Evolutionary conservation across 2,888 invertebrate genomes (phyloP).

Genomic region (Poecilus cupreus): DNA sequence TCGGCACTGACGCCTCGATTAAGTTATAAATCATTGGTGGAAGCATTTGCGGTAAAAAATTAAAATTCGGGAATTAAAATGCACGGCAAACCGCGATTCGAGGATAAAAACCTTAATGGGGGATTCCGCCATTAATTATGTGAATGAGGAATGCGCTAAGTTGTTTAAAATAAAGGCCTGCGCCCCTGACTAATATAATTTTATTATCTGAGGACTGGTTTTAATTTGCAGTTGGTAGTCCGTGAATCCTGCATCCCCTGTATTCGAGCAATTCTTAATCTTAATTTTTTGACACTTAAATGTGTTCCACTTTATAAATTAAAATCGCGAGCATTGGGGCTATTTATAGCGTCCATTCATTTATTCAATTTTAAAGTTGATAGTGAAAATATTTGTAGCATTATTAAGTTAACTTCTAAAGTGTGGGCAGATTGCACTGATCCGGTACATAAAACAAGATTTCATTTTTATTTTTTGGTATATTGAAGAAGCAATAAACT

Average conservation of each 20-base stretch:
- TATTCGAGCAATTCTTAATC: not conserved
- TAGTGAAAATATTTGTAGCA: too few species aligned
- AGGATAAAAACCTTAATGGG: constrained; percentile 34
- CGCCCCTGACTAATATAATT: constrained; percentile 47
- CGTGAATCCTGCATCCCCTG: not conserved
- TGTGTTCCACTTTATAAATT: not conserved
- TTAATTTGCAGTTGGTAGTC: constrained; percentile 43
- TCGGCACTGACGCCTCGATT: constrained; percentile 18
- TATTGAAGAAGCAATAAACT: constrained; percentile 3
- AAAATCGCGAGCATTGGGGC: not conserved
- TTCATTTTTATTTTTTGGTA: not conserved
- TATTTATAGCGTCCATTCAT: too few species aligned
- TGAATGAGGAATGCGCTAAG: constrained; percentile 47
- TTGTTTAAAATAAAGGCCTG: constrained; percentile 42
- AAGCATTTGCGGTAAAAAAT: constrained; percentile 29
- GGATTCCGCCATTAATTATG: constrained; percentile 54
- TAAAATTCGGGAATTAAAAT: constrained; percentile 55
- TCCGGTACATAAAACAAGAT: too few species aligned
- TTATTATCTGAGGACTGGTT: constrained; percentile 51
- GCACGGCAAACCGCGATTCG: not conserved
- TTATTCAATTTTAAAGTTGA: too few species aligned
- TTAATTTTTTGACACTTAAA: not conserved
- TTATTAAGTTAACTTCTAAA: too few species aligned
- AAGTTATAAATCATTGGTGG: constrained; percentile 52
- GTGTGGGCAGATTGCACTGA: too few species aligned